Conservation (phyloP, 2,113 vertebrate genomes). For the Telmatochromis sp. region DNA sequence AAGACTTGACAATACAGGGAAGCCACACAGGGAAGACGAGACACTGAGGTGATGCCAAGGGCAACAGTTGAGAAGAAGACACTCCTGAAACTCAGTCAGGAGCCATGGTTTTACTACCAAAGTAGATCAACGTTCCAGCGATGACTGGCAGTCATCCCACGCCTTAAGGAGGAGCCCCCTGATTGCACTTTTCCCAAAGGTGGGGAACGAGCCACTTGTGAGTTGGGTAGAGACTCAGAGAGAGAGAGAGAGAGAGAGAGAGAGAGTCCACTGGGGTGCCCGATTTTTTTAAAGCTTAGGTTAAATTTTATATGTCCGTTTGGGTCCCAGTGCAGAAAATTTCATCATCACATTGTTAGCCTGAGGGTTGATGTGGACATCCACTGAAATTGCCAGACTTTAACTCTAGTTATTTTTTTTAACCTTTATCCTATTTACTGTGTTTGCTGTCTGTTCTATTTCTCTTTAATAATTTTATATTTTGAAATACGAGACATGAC, state of each 20-base stretch:
- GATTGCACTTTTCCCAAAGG: neutral
- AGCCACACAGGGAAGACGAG: neutral
- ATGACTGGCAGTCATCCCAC: neutral
- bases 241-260: neutral
- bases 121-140: neutral
- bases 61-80: neutral
- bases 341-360: neutral
- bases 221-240: neutral
- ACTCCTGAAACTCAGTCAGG: neutral
- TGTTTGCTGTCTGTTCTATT: neutral
- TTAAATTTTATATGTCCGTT: neutral
- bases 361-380: neutral
- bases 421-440: accelerated
- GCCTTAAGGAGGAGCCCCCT: neutral
- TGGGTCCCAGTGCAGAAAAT: neutral
- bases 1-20: neutral
- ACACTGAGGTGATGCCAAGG: neutral
- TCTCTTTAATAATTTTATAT: neutral
- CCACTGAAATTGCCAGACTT: neutral
- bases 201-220: neutral
- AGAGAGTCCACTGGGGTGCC: neutral
- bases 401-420: neutral
- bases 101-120: neutral
- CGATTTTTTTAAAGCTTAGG: neutral
- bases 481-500: neutral